Conservation (phyloP, 2,113 vertebrate genomes). For the Osmerus mordax region DNA sequence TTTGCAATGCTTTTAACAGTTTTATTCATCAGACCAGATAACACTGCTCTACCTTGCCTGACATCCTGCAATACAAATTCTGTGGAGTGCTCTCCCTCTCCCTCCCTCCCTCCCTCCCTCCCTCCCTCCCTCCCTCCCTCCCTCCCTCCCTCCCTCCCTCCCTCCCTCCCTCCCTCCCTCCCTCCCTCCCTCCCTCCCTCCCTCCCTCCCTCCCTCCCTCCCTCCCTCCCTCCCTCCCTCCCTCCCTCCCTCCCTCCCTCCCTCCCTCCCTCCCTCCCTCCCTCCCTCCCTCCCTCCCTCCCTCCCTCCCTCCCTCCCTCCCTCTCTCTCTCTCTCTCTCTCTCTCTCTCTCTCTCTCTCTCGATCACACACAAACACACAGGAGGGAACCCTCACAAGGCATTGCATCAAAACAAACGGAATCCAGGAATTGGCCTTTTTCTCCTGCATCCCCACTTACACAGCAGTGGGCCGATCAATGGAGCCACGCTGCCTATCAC, state of each 20-base stretch:
- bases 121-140: too few relatives aligned
- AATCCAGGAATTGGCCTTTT: slow-evolving; percentile 32
- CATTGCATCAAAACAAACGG: background rate
- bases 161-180: too few relatives aligned
- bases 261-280: too few relatives aligned
- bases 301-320: too few relatives aligned
- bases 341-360: background rate
- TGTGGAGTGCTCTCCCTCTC: too few relatives aligned
- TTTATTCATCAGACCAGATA: background rate
- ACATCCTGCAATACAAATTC: too few relatives aligned
- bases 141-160: too few relatives aligned
- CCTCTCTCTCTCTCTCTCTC: background rate
- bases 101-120: too few relatives aligned
- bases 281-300: too few relatives aligned
- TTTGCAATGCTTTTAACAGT: background rate
- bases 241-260: too few relatives aligned
- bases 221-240: too few relatives aligned
- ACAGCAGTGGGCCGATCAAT: background rate
- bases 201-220: background rate
- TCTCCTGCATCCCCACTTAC: background rate
- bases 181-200: too few relatives aligned
- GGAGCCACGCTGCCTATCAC: background rate
- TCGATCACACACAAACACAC: background rate
- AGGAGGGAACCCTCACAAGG: background rate
- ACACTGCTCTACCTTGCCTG: background rate